Percentiles rank a stretch among this genome's conserved stretches.
These are phyloP conservation scores for Apocheima hispidaria DNA, from an alignment of 2,888 invertebrate genomes.

Conservation along the genomic window DNA sequence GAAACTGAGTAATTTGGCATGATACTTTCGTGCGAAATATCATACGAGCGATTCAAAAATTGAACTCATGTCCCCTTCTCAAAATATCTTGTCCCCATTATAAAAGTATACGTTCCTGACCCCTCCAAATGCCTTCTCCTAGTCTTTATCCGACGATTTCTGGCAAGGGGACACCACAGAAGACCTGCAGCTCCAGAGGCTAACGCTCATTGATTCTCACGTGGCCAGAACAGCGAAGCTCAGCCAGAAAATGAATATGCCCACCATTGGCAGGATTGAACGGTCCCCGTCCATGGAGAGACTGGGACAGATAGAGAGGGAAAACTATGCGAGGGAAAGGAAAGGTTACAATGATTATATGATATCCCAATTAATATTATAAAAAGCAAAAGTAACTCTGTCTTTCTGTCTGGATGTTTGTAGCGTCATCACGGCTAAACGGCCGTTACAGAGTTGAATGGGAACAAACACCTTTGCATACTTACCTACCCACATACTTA, in stretches of 20 bases:
- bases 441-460: too few relatives aligned
- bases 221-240: constrained; percentile 57
- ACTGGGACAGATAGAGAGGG: constrained; percentile 68
- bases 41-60: too few relatives aligned
- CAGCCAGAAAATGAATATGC: constrained; percentile 59
- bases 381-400: too few relatives aligned
- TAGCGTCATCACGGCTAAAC: too few relatives aligned
- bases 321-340: constrained; percentile 69
- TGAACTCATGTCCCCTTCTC: too few relatives aligned
- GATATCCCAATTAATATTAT: too few relatives aligned
- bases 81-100: neutral
- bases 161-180: constrained; percentile 55
- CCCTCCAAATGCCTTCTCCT: constrained; percentile 6
- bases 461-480: too few relatives aligned
- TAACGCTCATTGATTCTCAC: constrained; percentile 62
- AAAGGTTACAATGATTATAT: constrained; percentile 58
- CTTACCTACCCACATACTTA: too few relatives aligned
- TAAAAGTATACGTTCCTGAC: neutral
- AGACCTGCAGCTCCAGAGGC: constrained; percentile 55
- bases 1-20: too few relatives aligned
- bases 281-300: constrained; percentile 72
- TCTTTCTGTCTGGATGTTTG: too few relatives aligned
- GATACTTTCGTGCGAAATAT: too few relatives aligned
- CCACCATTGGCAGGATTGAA: constrained; percentile 62
- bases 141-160: constrained; percentile 62